Percentiles rank a stretch among this genome's conserved stretches.
phyloP scores from a whole-genome alignment of 2,797 vertebrate species.

The Periparus ater region DNA sequence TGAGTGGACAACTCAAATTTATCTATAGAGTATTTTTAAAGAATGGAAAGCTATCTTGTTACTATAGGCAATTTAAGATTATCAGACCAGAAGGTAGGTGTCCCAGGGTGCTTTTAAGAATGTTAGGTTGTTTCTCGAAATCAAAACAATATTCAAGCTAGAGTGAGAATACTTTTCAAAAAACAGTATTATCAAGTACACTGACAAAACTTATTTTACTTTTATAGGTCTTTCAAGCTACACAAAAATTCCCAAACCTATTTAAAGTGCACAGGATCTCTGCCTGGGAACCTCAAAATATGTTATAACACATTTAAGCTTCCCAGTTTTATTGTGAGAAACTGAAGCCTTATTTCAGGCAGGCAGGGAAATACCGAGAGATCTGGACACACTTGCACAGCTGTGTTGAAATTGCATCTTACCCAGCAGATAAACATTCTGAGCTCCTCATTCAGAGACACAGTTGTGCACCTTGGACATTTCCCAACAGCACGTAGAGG shows the following conservation, averaged over 20 bases:
- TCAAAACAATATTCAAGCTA: not conserved
- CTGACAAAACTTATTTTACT: not conserved
- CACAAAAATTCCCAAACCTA: not conserved
- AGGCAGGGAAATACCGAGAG: not conserved
- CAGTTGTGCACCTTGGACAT: slow-evolving; percentile 33
- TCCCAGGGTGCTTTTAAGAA: not conserved
- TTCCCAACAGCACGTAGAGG: not conserved
- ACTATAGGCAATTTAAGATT: not conserved
- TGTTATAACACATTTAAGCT: not conserved
- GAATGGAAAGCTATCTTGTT: not conserved
- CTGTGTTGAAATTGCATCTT: slow-evolving; percentile 48
- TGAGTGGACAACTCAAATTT: not conserved
- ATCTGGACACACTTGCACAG: slow-evolving; percentile 34
- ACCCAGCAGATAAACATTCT: slow-evolving; percentile 38
- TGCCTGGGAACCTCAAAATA: not conserved
- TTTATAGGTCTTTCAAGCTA: not conserved
- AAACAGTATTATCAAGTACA: not conserved
- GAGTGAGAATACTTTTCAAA: not conserved
- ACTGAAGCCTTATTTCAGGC: not conserved
- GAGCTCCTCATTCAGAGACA: slow-evolving; percentile 6
- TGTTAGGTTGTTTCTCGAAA: not conserved
- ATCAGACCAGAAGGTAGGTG: not conserved
- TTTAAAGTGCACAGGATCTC: not conserved
- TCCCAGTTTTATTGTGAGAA: slow-evolving; percentile 11
- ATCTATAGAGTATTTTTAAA: not conserved